Evolutionary conservation across 2,888 invertebrate species (phyloP).

Genomic region (Drosophila subquinaria): DNA sequence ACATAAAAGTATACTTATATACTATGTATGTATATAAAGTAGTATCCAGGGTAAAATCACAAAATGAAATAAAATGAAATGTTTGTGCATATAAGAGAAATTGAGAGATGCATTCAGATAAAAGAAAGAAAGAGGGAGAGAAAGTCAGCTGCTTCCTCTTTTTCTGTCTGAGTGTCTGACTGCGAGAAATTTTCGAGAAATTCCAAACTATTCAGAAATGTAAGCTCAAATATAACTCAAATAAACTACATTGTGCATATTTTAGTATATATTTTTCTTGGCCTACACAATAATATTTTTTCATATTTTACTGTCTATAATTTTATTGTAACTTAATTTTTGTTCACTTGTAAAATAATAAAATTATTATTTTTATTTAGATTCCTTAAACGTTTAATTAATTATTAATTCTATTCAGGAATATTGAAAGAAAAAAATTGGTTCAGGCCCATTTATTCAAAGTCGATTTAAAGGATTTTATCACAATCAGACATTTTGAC

Average conservation of each 20-base stretch:
- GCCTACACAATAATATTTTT: not conserved
- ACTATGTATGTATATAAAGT: conserved; percentile 29
- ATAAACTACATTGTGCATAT: not conserved
- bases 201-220: not conserved
- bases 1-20: conserved; percentile 6
- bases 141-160: not conserved
- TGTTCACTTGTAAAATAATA: too few species aligned
- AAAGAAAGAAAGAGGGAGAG: not conserved
- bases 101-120: not conserved
- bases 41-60: conserved; percentile 31
- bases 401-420: too few species aligned
- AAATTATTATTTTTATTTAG: too few species aligned
- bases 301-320: not conserved
- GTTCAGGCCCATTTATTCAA: not conserved
- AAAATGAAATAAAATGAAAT: conserved; percentile 49
- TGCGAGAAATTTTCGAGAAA: not conserved
- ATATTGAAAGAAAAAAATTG: too few species aligned
- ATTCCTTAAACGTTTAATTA: too few species aligned
- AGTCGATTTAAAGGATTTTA: too few species aligned
- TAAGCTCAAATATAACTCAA: not conserved
- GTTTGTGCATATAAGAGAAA: conserved; percentile 40
- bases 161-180: not conserved
- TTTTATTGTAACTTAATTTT: too few species aligned
- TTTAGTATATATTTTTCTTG: too few species aligned
- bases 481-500: too few species aligned